phyloP scores from a whole-genome alignment of 2,797 vertebrate genomes.

The Antennarius maculatus region DNA sequence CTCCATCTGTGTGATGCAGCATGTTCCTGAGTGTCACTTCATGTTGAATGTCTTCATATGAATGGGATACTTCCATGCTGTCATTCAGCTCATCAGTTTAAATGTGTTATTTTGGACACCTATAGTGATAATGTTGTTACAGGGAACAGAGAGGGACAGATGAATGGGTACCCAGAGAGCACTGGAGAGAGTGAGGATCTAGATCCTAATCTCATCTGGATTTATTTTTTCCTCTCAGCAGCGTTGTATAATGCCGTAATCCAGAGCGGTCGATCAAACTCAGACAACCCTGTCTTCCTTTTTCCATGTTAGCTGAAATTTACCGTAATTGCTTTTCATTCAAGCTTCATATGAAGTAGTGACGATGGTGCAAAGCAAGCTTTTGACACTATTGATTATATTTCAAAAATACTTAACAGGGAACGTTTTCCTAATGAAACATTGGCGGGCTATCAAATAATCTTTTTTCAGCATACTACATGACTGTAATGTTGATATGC shows the following conservation, averaged over 20 bases:
- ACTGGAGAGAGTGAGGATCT: slow-evolving; percentile 50
- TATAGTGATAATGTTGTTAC: slow-evolving; percentile 23
- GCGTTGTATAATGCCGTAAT: slow-evolving; percentile 79
- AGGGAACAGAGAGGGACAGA: slow-evolving; percentile 34
- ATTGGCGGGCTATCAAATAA: no score
- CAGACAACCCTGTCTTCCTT: slow-evolving; percentile 53
- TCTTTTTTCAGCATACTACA: no score
- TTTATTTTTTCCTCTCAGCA: slow-evolving; percentile 73
- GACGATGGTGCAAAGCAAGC: no score
- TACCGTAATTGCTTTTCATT: slow-evolving; percentile 26
- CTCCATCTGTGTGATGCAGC: slow-evolving; percentile 9
- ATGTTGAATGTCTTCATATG: slow-evolving; percentile 2
- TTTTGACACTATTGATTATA: no score
- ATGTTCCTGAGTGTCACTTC: slow-evolving; percentile 23
- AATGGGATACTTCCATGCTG: slow-evolving; percentile 5
- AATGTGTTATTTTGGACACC: slow-evolving; percentile 22
- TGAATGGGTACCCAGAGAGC: slow-evolving; percentile 48
- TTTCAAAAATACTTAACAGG: no score
- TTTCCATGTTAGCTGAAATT: slow-evolving; percentile 35
- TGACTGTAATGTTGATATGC: no score
- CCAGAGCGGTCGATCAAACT: slow-evolving; percentile 72
- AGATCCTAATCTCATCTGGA: slow-evolving; percentile 79
- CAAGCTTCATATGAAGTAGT: background rate
- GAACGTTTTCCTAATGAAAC: no score
- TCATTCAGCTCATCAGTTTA: slow-evolving; percentile 3